Percentiles rank a stretch among this genome's conserved stretches.
Evolutionary conservation across 2,888 invertebrate genomes (phyloP).

Genomic region (Euproctis similis): DNA sequence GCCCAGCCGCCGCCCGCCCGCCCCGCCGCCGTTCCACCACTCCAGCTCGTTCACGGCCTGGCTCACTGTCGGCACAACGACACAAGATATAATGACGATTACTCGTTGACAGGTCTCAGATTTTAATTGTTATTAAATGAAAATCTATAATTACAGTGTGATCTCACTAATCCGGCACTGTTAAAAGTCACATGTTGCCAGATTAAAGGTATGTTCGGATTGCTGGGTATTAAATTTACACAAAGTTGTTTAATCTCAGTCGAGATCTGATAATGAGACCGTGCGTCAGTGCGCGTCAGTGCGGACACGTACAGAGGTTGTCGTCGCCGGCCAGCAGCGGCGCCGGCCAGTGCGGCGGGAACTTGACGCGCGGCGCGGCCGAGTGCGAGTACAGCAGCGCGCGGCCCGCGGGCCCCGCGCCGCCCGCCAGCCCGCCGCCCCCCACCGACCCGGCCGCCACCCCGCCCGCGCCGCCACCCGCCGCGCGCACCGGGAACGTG

Average conservation of each 20-base stretch:
- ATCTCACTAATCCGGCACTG: too few relatives aligned
- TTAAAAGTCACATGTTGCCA: too few relatives aligned
- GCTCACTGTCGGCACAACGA: too few relatives aligned
- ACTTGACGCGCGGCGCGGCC: conserved; percentile 27
- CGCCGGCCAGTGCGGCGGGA: conserved; percentile 53
- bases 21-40: conserved; percentile 46
- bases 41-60: conserved; percentile 50
- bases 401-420: conserved; percentile 17
- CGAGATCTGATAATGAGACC: too few relatives aligned
- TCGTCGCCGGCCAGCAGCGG: conserved; percentile 44
- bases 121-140: too few relatives aligned
- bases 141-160: too few relatives aligned
- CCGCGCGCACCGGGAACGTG: conserved; percentile 19
- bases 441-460: conserved; percentile 20
- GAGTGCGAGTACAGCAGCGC: conserved; percentile 8
- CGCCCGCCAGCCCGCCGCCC: conserved; percentile 15
- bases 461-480: conserved; percentile 9
- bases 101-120: too few relatives aligned
- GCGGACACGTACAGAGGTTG: conserved; percentile 37
- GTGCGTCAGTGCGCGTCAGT: too few relatives aligned
- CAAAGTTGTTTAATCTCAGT: too few relatives aligned
- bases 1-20: conserved; percentile 41
- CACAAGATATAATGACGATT: too few relatives aligned
- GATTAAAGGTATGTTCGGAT: too few relatives aligned
- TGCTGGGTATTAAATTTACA: too few relatives aligned